phyloP scores from a whole-genome alignment of 2,797 vertebrate genomes.

The Oreochromis grahami region DNA sequence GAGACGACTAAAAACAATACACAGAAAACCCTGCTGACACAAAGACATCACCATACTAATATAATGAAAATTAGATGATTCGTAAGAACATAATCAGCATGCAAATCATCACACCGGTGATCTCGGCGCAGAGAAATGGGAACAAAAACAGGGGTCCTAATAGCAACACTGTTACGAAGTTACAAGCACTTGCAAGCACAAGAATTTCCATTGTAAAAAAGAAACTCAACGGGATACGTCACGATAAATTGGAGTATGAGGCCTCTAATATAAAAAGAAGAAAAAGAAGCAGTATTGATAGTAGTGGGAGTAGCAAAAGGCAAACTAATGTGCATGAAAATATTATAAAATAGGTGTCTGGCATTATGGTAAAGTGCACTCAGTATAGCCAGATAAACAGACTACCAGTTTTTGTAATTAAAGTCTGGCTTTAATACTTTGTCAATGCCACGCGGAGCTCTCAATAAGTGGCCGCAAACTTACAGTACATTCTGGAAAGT shows the following conservation, averaged over 20 bases:
- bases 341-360: background rate
- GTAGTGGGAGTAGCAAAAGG: background rate
- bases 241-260: background rate
- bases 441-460: background rate
- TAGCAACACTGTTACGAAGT: background rate
- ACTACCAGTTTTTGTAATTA: background rate
- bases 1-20: background rate
- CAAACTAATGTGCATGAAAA: background rate
- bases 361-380: background rate
- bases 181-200: background rate
- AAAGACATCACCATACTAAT: background rate
- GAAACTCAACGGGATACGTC: background rate
- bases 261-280: background rate
- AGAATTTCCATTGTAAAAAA: background rate
- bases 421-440: background rate
- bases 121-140: background rate
- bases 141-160: background rate
- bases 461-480: conserved; percentile 11
- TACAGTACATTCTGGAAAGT: conserved; percentile 22
- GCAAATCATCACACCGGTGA: background rate
- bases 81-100: background rate
- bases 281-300: background rate
- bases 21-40: background rate
- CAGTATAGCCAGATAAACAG: background rate
- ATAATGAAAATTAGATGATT: background rate